Evolutionary conservation across 2,888 invertebrate genomes (phyloP).

Genomic region (Parascotia fuliginaria): DNA sequence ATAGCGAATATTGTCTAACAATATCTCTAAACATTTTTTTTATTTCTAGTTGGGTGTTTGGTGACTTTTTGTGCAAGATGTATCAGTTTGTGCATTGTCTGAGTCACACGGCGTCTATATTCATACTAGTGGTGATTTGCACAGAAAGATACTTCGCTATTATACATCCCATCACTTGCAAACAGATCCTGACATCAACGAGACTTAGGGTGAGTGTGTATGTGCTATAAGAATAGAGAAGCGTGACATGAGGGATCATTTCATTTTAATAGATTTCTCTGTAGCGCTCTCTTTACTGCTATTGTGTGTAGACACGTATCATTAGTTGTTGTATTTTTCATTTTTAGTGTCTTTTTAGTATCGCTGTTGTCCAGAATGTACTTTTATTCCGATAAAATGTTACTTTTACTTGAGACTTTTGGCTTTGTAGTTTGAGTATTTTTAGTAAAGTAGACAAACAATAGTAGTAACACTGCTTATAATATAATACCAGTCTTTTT

Average conservation of each 20-base stretch:
- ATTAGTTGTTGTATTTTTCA: no score
- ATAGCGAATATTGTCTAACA: no score
- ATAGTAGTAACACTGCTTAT: no score
- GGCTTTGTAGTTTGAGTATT: no score
- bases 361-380: no score
- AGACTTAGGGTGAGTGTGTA: constrained; percentile 88
- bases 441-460: no score
- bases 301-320: no score
- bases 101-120: constrained; percentile 95
- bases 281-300: no score
- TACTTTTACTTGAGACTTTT: no score
- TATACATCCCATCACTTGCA: constrained; percentile 93
- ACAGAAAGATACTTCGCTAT: constrained; percentile 95
- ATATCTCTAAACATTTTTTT: constrained; percentile 13
- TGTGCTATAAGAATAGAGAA: constrained; percentile 6
- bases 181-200: constrained; percentile 92
- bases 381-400: no score
- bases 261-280: constrained; percentile 22
- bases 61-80: constrained; percentile 95
- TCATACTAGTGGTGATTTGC: constrained; percentile 95
- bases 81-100: constrained; percentile 95
- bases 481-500: no score
- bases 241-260: constrained; percentile 17
- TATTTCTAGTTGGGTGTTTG: constrained; percentile 91
- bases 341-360: no score